Evolutionary conservation across 2,888 invertebrate genomes (phyloP).

Genomic region (Nemotelus nigrinus): DNA sequence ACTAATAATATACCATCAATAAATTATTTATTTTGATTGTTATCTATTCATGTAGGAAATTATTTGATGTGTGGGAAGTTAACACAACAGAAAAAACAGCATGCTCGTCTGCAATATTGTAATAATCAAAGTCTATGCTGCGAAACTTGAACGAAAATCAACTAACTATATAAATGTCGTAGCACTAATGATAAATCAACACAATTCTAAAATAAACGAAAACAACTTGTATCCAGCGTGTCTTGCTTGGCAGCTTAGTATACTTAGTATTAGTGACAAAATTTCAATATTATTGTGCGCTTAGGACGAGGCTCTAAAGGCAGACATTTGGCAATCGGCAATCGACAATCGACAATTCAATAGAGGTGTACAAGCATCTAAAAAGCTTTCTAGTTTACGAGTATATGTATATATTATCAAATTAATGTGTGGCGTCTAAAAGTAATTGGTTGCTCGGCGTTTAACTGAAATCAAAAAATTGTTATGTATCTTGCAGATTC

Average conservation of each 20-base stretch:
- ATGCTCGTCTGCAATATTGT: slow-evolving; percentile 23
- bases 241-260: slow-evolving; percentile 12
- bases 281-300: not conserved
- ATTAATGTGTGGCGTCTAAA: too few relatives aligned
- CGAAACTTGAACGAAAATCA: slow-evolving; percentile 8
- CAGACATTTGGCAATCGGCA: not conserved
- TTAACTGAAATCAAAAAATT: not conserved
- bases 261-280: not conserved
- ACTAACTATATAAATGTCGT: slow-evolving; percentile 9
- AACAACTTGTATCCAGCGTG: slow-evolving; percentile 21
- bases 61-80: slow-evolving; percentile 12
- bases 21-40: not conserved
- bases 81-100: slow-evolving; percentile 18
- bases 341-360: not conserved
- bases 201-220: slow-evolving; percentile 4
- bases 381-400: slow-evolving; percentile 8
- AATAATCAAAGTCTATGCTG: slow-evolving; percentile 8
- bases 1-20: slow-evolving; percentile 17
- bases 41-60: slow-evolving; percentile 12
- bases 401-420: not conserved
- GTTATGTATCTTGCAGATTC: slow-evolving; percentile 14
- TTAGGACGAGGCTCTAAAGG: slow-evolving; percentile 26
- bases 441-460: not conserved
- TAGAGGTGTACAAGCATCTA: slow-evolving; percentile 32
- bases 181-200: not conserved